Evolutionary conservation across 2,888 invertebrate genomes (phyloP).

Genomic region (Alviniconcha strummeri): DNA sequence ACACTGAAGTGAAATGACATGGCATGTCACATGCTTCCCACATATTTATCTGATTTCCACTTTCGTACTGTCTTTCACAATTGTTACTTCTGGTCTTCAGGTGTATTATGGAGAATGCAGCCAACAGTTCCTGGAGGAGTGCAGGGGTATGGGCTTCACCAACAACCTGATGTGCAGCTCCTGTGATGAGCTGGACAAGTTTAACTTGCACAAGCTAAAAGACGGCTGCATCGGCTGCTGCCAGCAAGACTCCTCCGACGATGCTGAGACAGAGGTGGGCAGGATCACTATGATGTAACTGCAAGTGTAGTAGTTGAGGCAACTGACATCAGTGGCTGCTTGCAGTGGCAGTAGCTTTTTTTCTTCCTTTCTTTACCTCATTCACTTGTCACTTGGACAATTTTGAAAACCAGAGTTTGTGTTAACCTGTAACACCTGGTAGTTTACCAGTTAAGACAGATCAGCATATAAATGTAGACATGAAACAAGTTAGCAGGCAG

Average conservation of each 20-base stretch:
- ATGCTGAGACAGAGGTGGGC: slow-evolving; percentile 21
- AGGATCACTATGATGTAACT: not conserved
- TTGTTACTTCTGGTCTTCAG: slow-evolving; percentile 35
- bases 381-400: too few relatives aligned
- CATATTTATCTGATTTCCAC: too few relatives aligned
- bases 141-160: slow-evolving; percentile 88
- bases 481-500: too few relatives aligned
- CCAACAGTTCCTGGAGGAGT: slow-evolving; percentile 80
- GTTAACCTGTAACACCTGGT: too few relatives aligned
- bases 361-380: too few relatives aligned
- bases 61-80: too few relatives aligned
- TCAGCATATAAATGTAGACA: too few relatives aligned
- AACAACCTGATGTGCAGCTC: slow-evolving; percentile 90
- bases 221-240: slow-evolving; percentile 68
- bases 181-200: slow-evolving; percentile 88
- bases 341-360: not conserved
- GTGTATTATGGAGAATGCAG: slow-evolving; percentile 53
- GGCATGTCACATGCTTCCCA: too few relatives aligned
- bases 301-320: not conserved
- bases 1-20: too few relatives aligned
- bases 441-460: too few relatives aligned
- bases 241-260: slow-evolving; percentile 75
- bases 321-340: too few relatives aligned
- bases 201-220: slow-evolving; percentile 80
- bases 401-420: too few relatives aligned